A percentile compares a stretch with the other conserved stretches of the same genome.
Evolutionary conservation across 2,888 invertebrate species (phyloP).

Genomic region (Arrhopalites spinosus): DNA sequence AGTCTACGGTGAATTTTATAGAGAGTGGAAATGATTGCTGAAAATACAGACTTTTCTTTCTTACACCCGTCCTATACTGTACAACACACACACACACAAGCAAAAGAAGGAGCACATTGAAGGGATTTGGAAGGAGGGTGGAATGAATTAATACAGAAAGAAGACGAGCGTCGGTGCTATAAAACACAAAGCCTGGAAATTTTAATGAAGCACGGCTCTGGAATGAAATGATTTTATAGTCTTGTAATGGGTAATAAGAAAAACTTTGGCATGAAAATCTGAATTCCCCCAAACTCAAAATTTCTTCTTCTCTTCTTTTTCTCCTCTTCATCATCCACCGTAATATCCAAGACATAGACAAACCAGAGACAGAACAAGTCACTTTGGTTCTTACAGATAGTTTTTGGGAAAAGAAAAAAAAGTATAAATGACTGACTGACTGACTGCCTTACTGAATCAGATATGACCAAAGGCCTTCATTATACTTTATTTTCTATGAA

Average conservation of each 20-base stretch:
- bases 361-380: neutral
- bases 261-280: conserved; percentile 28
- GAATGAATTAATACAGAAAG: conserved; percentile 8
- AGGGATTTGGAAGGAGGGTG: neutral
- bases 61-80: neutral
- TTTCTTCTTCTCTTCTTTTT: conserved; percentile 12
- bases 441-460: conserved; percentile 29
- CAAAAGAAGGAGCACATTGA: neutral
- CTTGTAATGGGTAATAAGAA: conserved; percentile 39
- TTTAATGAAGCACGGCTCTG: conserved; percentile 39
- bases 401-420: neutral
- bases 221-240: conserved; percentile 41
- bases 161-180: conserved; percentile 25
- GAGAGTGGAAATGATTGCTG: conserved; percentile 22
- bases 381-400: too few relatives aligned
- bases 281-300: conserved; percentile 13
- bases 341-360: neutral
- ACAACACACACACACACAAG: neutral
- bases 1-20: too few relatives aligned
- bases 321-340: neutral
- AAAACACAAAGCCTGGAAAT: conserved; percentile 39
- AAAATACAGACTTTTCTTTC: neutral
- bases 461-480: conserved; percentile 28
- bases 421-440: conserved; percentile 12
- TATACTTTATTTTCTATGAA: conserved; percentile 10